phyloP scores from a whole-genome alignment of 2,888 invertebrate genomes.

The Platycheirus rosarum region DNA sequence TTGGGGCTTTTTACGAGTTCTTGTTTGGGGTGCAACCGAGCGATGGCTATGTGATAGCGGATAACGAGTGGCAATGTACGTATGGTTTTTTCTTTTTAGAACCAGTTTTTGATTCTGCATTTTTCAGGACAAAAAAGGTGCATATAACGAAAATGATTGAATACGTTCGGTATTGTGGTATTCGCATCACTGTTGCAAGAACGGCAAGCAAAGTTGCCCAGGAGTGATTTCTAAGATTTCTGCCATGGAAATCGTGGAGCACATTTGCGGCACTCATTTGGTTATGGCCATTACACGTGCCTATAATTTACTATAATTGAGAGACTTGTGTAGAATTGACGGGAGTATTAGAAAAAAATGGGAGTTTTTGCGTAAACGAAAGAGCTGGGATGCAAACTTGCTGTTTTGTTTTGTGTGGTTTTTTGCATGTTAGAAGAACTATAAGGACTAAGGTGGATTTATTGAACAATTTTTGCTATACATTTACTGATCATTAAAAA shows the following conservation, averaged over 20 bases:
- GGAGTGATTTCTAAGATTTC: constrained; percentile 28
- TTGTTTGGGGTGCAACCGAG: constrained; percentile 66
- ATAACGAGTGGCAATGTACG: constrained; percentile 71
- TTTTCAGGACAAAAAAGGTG: constrained; percentile 6
- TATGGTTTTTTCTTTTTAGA: constrained; percentile 52
- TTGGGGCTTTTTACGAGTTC: constrained; percentile 66
- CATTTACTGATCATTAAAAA: no score
- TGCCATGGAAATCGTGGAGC: constrained; percentile 42
- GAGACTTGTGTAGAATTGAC: constrained; percentile 9
- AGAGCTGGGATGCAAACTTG: constrained; percentile 54
- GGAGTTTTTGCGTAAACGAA: constrained; percentile 38
- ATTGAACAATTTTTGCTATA: no score
- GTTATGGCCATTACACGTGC: constrained; percentile 59
- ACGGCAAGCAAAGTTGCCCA: constrained; percentile 22
- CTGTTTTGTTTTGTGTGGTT: background rate
- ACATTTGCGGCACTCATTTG: constrained; percentile 54
- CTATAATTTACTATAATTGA: constrained; percentile 62
- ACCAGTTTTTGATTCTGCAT: constrained; percentile 59
- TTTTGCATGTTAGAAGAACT: background rate
- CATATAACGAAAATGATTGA: constrained; percentile 54
- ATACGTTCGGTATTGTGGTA: constrained; percentile 57
- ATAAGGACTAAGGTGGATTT: background rate
- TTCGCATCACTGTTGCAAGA: constrained; percentile 31
- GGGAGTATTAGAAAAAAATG: background rate
- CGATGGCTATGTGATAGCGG: constrained; percentile 66